phyloP scores from a whole-genome alignment of 92 coral and sea anemone species.

The Zoanthus gigantus region DNA sequence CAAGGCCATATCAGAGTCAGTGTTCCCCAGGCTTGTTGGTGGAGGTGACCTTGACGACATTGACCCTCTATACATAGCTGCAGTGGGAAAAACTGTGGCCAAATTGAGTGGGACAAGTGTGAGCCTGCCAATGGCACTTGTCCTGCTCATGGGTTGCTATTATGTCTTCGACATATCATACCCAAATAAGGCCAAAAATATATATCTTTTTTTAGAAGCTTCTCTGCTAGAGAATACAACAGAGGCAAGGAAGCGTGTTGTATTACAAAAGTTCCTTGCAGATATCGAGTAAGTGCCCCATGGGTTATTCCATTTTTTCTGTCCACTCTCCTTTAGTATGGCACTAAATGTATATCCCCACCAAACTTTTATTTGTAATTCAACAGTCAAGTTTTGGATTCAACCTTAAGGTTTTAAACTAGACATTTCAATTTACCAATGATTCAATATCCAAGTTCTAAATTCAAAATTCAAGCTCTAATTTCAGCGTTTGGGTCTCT shows the following conservation, averaged over 20 bases:
- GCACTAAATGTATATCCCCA: slow-evolving; percentile 11
- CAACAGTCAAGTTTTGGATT: slow-evolving; percentile 12
- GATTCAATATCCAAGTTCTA: slow-evolving; percentile 5
- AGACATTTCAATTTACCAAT: slow-evolving; percentile 12
- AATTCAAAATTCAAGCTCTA: slow-evolving; percentile 3
- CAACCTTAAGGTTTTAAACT: background rate
- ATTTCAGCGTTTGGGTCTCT: too few species aligned
- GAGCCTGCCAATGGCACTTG: slow-evolving; percentile 41
- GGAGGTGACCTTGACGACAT: slow-evolving; percentile 29
- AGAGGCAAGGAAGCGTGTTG: slow-evolving; percentile 48
- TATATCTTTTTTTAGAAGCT: slow-evolving; percentile 39
- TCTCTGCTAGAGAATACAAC: slow-evolving; percentile 31
- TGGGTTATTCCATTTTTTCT: slow-evolving; percentile 21
- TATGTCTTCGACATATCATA: slow-evolving; percentile 51
- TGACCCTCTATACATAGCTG: slow-evolving; percentile 61
- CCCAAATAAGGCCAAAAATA: slow-evolving; percentile 41
- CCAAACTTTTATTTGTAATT: slow-evolving; percentile 14
- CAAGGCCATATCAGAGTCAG: slow-evolving; percentile 25
- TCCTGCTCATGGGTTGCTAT: slow-evolving; percentile 43
- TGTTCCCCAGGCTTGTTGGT: slow-evolving; percentile 48
- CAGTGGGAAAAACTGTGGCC: slow-evolving; percentile 42
- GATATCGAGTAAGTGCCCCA: slow-evolving; percentile 25
- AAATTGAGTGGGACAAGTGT: slow-evolving; percentile 24
- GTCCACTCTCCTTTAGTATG: slow-evolving; percentile 9
- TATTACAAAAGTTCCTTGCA: slow-evolving; percentile 31